A percentile compares a stretch with the other conserved stretches of the same genome.
These are phyloP conservation scores for Catalaphyllia jardinei DNA, from an alignment of 64 coral and sea anemone species.

Conservation along the genomic window DNA sequence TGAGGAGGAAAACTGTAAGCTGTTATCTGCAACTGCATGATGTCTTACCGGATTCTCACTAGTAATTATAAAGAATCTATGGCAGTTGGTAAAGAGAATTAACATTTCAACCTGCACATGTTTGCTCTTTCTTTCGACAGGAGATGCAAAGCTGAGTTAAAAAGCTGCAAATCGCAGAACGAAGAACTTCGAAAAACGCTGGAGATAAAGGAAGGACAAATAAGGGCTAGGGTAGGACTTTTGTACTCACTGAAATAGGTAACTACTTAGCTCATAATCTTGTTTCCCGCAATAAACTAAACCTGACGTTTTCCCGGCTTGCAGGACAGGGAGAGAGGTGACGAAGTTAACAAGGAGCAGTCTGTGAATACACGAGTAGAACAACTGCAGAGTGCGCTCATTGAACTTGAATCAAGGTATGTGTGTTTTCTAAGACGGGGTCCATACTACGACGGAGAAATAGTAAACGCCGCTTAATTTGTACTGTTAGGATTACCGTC, in stretches of 20 bases:
- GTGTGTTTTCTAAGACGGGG: background rate
- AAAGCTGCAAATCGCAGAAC: slow-evolving; percentile 67
- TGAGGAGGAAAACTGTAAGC: too few relatives aligned
- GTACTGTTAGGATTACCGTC: too few relatives aligned
- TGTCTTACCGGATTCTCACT: too few relatives aligned
- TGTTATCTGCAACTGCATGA: too few relatives aligned
- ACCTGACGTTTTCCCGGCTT: background rate
- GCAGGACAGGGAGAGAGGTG: slow-evolving; percentile 46
- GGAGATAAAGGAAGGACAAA: slow-evolving; percentile 66
- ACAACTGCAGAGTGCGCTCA: slow-evolving; percentile 62
- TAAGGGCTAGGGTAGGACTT: slow-evolving; percentile 63
- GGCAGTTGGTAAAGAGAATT: background rate
- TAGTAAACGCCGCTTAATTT: too few relatives aligned
- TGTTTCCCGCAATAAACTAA: too few relatives aligned
- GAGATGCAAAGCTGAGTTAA: slow-evolving; percentile 80
- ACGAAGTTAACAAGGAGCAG: slow-evolving; percentile 23
- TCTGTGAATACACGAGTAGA: slow-evolving; percentile 47
- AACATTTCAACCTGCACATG: too few relatives aligned
- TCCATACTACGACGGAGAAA: too few relatives aligned
- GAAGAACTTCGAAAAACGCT: slow-evolving; percentile 79
- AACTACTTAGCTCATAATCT: background rate
- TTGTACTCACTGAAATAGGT: background rate
- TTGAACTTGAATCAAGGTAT: slow-evolving; percentile 83
- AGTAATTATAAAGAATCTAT: background rate
- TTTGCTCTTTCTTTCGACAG: slow-evolving; percentile 9